Base-by-base conservation (phyloP, 2,888 invertebrate genomes). In the Drosophila atripex region DNA sequence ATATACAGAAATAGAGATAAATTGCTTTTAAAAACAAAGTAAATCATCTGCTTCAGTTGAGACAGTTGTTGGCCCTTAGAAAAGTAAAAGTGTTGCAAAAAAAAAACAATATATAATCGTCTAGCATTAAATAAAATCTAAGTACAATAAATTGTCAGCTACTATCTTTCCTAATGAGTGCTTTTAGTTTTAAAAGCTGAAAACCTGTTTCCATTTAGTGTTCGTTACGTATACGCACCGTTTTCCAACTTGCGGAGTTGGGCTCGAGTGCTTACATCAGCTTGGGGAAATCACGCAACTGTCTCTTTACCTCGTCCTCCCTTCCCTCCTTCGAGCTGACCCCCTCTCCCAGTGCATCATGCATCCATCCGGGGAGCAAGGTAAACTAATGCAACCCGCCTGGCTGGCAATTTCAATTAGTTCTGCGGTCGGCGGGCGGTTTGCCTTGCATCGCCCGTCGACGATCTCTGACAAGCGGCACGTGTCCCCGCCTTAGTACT, bases 361-460 rank as follows among this genome's bases (percentile, higher is more conserved):
- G 5, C 46, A 30, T 18, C 45, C 8, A 28, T 11, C 14, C 14
- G 5, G 30, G 35, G 30, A n/a, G n/a, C 39, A 11, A 52, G 46
- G 32, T 30, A 52, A 63, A 76, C 63, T 50, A 50, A 57, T 65
- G 55, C 50, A 63, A 69, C 14, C 60, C 46, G 73, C 51, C 76
- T 58, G 55, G 38, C 51, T 59, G 65, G 66, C 71, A 76, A 71
- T 76, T 75, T 76, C 76, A 77, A 76, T 77, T 74, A 72, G 77
- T 45, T 64, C 63, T 73, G 73, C 30, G 70, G 72, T 47, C 30
- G 53, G 28, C 46, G 38, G 32, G 25, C 59, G 64, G 46, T 47
- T 72, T 39, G 73, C 47, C 41, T 12, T 43, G 45, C 66, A 41
- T 47, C 49, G 14, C 47, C 49, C 18, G 25, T 41, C 16, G 7